Evolutionary conservation across 2,113 vertebrate species (phyloP).

Genomic region (Ptychochromis oligacanthus): DNA sequence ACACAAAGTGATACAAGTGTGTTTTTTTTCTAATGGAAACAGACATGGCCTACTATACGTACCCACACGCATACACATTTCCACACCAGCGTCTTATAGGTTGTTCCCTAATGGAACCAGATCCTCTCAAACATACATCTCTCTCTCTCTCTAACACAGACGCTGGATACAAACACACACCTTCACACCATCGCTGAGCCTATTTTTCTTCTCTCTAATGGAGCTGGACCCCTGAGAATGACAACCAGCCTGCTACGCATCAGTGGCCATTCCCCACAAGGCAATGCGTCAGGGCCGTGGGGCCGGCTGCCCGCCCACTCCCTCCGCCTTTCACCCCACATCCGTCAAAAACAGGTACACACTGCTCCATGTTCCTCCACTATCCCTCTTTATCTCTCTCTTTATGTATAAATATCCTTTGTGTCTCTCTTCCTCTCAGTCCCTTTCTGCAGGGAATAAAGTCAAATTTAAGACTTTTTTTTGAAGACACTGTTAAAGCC

Average conservation of each 20-base stretch:
- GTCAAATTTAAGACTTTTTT: conserved; percentile 22
- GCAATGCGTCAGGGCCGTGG: conserved; percentile 57
- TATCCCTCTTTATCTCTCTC: background rate
- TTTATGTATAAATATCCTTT: background rate
- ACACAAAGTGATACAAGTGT: background rate
- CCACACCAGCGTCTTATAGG: conserved; percentile 1
- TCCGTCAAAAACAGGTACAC: conserved; percentile 65
- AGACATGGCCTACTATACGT: background rate
- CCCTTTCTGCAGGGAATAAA: conserved; percentile 34
- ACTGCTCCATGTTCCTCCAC: conserved; percentile 11
- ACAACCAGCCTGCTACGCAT: conserved; percentile 69
- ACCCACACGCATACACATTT: background rate
- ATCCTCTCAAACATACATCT: conserved; percentile 31
- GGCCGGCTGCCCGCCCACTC: conserved; percentile 51
- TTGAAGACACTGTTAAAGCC: background rate
- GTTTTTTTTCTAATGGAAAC: conserved; percentile 20
- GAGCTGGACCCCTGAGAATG: conserved; percentile 67
- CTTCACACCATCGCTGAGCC: background rate
- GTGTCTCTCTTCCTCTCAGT: background rate
- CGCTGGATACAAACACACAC: background rate
- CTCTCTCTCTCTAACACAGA: background rate
- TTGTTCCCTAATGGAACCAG: conserved; percentile 35
- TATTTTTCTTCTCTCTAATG: conserved; percentile 64
- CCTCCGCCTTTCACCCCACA: conserved; percentile 67
- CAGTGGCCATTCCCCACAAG: conserved; percentile 71